A percentile compares a stretch with the other conserved stretches of the same genome.
Evolutionary conservation across 2,797 vertebrate species (phyloP).

Genomic region (Pachyuromys duprasi): DNA sequence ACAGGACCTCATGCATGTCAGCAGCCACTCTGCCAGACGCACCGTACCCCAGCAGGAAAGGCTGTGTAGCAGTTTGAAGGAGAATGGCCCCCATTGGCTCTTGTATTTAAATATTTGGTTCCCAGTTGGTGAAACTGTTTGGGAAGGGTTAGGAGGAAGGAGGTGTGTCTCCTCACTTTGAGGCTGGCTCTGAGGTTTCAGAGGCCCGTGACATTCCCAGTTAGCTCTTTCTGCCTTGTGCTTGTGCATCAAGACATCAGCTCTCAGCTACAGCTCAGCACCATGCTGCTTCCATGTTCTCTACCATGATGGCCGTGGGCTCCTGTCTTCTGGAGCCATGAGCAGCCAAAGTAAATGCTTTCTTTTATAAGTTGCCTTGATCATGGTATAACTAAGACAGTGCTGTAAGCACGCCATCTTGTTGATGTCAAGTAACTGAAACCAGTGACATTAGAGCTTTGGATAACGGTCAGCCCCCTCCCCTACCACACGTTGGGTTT

Average conservation of each 20-base stretch:
- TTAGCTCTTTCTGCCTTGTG: background rate
- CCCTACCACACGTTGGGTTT: background rate
- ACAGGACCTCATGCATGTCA: background rate
- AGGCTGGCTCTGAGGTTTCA: background rate
- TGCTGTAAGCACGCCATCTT: background rate
- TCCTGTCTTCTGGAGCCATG: background rate
- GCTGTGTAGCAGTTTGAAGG: background rate
- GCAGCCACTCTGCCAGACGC: background rate
- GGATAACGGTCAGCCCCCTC: too few species aligned
- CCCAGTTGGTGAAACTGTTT: background rate
- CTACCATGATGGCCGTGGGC: background rate
- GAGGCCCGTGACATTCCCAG: background rate
- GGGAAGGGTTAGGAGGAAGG: background rate
- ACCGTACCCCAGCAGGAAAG: background rate
- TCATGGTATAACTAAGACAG: background rate
- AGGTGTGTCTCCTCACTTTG: background rate
- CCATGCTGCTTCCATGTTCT: background rate
- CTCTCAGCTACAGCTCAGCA: background rate
- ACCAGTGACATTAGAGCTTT: background rate
- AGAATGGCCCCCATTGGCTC: background rate
- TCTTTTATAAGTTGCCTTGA: background rate
- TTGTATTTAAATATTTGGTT: background rate
- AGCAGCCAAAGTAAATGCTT: background rate
- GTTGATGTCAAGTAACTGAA: background rate
- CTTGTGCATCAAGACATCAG: background rate